Evolutionary conservation across 2,113 vertebrate genomes (phyloP), one percentile per base, ranked within the genome.

Genomic region (Tupaia chinensis): DNA sequence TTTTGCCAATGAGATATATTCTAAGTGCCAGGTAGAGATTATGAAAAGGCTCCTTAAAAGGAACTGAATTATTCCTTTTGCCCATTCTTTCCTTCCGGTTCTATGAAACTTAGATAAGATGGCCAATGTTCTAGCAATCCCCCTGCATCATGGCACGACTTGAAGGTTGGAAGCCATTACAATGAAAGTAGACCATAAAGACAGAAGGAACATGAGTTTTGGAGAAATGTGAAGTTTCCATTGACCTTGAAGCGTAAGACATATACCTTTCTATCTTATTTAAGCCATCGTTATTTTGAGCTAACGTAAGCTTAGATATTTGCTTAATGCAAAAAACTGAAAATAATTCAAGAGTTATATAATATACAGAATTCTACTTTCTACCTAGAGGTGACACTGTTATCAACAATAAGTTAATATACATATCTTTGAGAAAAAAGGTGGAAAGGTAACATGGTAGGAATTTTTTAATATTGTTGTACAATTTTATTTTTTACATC

Each of bases 311-410:
- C 61, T 85, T 80, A 89, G 25, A 56, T 65, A 61, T 77, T 9
- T 89, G 66, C 20, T 84, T 83, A 84, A 73, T 54, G 16, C 17
- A 95, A 94, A 94, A 94, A 90, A 65, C n/a, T 74, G 54, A 76
- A 87, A 95, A 86, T 74, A 73, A 58, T 44, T 68, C 27, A 78
- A 53, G 53, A 92, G 56, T 93, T 89, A 89, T 9, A 65, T 63
- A 23, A 94, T 87, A 44, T 23, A 74, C n/a, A 92, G 73, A n/a
- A 94, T 65, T 96, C 29, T 3, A 9, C 74, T 89, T 83, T 60
- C 15, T 68, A 17, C 60, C 78, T 56, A 27, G 23, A 91, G 22
- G 17, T 81, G 14, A 95, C 32, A 90, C 53, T 92, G 44, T 77
- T 82, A 81, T 15, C 53, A 95, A 77, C n/a, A 95, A 53, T 78